Conservation (phyloP, 2,888 invertebrate species). For the Seira ritae region DNA sequence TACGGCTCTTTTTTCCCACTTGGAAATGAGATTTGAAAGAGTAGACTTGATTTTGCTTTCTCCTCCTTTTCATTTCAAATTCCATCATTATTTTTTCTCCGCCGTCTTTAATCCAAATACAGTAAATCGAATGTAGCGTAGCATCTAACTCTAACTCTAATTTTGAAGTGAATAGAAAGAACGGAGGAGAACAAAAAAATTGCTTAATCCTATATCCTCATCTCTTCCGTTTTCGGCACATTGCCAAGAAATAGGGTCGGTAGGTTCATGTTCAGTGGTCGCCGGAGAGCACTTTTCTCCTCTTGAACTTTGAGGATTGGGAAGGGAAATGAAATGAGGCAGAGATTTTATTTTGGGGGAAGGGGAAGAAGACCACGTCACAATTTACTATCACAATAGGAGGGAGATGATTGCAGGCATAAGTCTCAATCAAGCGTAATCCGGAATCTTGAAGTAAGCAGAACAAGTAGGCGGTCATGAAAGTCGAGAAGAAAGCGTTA, state of each 20-base stretch:
- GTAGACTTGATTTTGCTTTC: constrained; percentile 23
- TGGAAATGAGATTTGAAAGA: constrained; percentile 13
- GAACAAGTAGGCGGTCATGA: not conserved
- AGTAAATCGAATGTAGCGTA: constrained; percentile 18
- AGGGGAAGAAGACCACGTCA: not conserved
- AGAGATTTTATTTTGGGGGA: not conserved
- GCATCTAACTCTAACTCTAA: no score
- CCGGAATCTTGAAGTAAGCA: constrained; percentile 2
- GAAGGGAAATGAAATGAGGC: constrained; percentile 31
- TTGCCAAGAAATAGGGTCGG: constrained; percentile 48
- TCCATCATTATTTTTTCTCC: constrained; percentile 35
- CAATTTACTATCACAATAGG: constrained; percentile 4
- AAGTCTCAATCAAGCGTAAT: constrained; percentile 50
- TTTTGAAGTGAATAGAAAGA: constrained; percentile 21
- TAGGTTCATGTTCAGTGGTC: constrained; percentile 26
- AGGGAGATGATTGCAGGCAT: constrained; percentile 45
- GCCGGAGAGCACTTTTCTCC: constrained; percentile 6
- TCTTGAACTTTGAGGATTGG: not conserved
- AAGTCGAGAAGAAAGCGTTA: not conserved
- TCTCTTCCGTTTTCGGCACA: constrained; percentile 42
- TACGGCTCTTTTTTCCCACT: no score
- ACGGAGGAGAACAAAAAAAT: constrained; percentile 16
- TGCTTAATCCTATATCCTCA: constrained; percentile 6
- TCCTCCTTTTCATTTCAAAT: constrained; percentile 28
- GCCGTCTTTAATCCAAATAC: constrained; percentile 39